A percentile compares a stretch with the other conserved stretches of the same genome.
phyloP scores from a whole-genome alignment of 2,797 vertebrate species.

The Pachyuromys duprasi region DNA sequence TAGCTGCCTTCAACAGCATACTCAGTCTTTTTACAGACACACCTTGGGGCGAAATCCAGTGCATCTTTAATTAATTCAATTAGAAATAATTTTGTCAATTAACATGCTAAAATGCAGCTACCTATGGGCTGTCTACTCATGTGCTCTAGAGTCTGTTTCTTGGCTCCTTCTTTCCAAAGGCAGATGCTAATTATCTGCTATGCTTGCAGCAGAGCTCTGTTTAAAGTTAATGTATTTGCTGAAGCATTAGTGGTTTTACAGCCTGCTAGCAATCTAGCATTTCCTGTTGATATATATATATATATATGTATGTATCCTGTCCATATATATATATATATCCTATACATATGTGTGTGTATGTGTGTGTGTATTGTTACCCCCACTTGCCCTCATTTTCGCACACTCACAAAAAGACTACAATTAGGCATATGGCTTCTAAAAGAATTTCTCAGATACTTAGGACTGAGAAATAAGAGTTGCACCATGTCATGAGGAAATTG shows the following conservation, averaged over 20 bases:
- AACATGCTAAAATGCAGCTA: slow-evolving; percentile 76
- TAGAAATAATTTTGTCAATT: slow-evolving; percentile 74
- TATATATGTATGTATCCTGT: no score
- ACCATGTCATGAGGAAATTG: not conserved
- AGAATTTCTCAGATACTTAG: slow-evolving; percentile 54
- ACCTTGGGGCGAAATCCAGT: slow-evolving; percentile 62
- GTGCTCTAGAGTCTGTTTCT: slow-evolving; percentile 62
- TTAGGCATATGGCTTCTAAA: slow-evolving; percentile 32
- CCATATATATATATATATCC: no score
- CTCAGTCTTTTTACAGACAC: slow-evolving; percentile 47
- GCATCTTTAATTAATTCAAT: slow-evolving; percentile 80
- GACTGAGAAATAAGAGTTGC: not conserved
- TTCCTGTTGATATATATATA: slow-evolving; percentile 24
- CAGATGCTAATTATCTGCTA: slow-evolving; percentile 77
- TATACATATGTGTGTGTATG: no score
- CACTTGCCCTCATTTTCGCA: slow-evolving; percentile 12
- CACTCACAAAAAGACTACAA: not conserved
- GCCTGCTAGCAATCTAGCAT: not conserved
- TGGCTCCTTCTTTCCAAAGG: slow-evolving; percentile 65
- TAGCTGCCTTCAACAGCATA: slow-evolving; percentile 26
- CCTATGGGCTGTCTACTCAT: slow-evolving; percentile 51
- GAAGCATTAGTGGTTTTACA: slow-evolving; percentile 56
- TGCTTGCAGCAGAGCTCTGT: slow-evolving; percentile 58
- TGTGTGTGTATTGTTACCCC: not conserved
- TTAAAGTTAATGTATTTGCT: slow-evolving; percentile 58